Evolutionary conservation across 2,113 vertebrate genomes (phyloP).

Genomic region (Scophthalmus maximus): DNA sequence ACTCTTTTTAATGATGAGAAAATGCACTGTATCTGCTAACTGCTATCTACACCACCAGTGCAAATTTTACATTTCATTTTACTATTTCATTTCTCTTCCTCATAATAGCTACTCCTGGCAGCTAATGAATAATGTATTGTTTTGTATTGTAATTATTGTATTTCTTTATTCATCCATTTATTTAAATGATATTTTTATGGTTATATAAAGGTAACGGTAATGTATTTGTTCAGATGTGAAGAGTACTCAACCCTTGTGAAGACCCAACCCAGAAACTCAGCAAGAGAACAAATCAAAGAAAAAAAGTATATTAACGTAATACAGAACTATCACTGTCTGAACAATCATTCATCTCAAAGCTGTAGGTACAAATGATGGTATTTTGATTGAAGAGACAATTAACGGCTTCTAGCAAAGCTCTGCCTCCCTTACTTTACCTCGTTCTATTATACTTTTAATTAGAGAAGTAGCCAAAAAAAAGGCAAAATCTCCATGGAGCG

Average conservation of each 20-base stretch:
- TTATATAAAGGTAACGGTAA: too few relatives aligned
- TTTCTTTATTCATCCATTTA: too few relatives aligned
- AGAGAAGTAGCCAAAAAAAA: slow-evolving; percentile 51
- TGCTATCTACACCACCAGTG: too few relatives aligned
- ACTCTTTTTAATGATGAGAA: too few relatives aligned
- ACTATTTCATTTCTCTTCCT: too few relatives aligned
- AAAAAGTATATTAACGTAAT: not conserved
- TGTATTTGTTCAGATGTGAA: too few relatives aligned
- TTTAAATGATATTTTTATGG: too few relatives aligned
- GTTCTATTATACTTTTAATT: not conserved
- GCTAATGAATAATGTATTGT: too few relatives aligned
- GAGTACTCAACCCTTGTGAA: not conserved
- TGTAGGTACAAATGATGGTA: not conserved
- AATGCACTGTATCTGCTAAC: too few relatives aligned
- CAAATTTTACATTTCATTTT: too few relatives aligned
- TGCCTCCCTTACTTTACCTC: not conserved
- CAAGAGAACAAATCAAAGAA: not conserved
- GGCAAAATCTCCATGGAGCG: slow-evolving; percentile 36
- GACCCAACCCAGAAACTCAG: slow-evolving; percentile 7
- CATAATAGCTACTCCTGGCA: too few relatives aligned
- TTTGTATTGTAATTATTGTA: too few relatives aligned
- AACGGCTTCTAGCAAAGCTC: not conserved
- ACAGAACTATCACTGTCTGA: not conserved
- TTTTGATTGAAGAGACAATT: not conserved
- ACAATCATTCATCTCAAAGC: slow-evolving; percentile 5